Percentiles rank a stretch among this genome's conserved stretches.
Evolutionary conservation across 1,140 invertebrate genomes (phyloP).

Genomic region (Heliconius nattereri): DNA sequence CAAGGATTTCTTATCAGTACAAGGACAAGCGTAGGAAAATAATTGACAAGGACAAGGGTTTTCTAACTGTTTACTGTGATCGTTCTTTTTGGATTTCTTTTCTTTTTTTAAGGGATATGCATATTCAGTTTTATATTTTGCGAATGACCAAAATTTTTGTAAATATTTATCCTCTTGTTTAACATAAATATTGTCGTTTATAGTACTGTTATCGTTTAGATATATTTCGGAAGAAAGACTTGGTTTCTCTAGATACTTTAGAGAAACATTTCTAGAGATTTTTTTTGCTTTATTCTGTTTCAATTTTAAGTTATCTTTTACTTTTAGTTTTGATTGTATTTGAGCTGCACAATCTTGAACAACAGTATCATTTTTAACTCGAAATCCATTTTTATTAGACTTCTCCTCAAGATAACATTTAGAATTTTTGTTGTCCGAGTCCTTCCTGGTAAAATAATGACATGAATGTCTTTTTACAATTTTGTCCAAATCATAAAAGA

Average conservation of each 20-base stretch:
- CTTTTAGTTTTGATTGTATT: conserved; percentile 49
- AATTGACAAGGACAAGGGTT: conserved; percentile 67
- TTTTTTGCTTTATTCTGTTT: conserved; percentile 49
- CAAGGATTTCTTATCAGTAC: conserved; percentile 58
- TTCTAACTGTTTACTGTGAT: conserved; percentile 52
- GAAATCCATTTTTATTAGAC: conserved; percentile 43
- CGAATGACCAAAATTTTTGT: conserved; percentile 65
- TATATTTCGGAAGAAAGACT: conserved; percentile 60
- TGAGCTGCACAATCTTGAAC: conserved; percentile 62
- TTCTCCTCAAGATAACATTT: conserved; percentile 12
- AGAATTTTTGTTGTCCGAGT: conserved; percentile 41
- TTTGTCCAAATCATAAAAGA: conserved; percentile 70
- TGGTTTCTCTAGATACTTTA: conserved; percentile 33
- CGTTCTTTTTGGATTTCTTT: conserved; percentile 54
- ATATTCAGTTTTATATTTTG: conserved; percentile 63
- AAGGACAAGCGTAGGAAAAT: conserved; percentile 67
- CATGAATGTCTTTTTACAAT: conserved; percentile 65
- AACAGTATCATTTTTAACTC: conserved; percentile 49
- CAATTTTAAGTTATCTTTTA: conserved; percentile 45
- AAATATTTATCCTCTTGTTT: conserved; percentile 40
- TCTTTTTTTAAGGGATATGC: conserved; percentile 51
- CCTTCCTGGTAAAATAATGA: conserved; percentile 48
- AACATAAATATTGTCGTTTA: conserved; percentile 25
- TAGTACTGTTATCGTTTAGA: conserved; percentile 33
- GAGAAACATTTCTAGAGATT: not conserved